Percentiles rank a stretch among this genome's conserved stretches.
phyloP scores from a whole-genome alignment of 2,113 vertebrate species.

The Dicentrarchus labrax region DNA sequence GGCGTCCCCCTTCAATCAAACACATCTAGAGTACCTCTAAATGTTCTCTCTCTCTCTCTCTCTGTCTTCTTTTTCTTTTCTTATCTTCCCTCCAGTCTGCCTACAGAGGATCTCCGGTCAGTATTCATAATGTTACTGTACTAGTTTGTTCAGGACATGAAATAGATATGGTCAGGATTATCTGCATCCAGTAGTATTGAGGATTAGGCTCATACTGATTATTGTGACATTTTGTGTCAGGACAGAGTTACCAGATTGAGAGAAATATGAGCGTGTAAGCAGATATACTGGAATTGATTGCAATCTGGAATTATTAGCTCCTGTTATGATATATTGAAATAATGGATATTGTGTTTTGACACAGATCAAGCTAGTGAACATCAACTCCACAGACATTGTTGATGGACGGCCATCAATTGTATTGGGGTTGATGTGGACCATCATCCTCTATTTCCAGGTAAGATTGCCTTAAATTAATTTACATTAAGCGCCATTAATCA shows the following conservation, averaged over 20 bases:
- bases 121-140: constrained; percentile 78
- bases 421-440: constrained; percentile 96
- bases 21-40: constrained; percentile 57
- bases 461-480: background rate
- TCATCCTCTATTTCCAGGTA: constrained; percentile 99
- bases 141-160: constrained; percentile 33
- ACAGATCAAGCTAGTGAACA: constrained; percentile 99
- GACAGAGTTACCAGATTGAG: constrained; percentile 16
- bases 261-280: background rate
- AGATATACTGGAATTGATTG: background rate
- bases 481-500: background rate
- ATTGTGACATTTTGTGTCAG: constrained; percentile 34
- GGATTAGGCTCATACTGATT: constrained; percentile 33
- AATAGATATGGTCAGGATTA: constrained; percentile 44
- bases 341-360: constrained; percentile 49
- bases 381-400: constrained; percentile 97
- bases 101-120: constrained; percentile 99
- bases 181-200: constrained; percentile 21
- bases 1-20: constrained; percentile 60
- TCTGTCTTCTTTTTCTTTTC: constrained; percentile 23
- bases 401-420: constrained; percentile 96
- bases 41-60: constrained; percentile 17
- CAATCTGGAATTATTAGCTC: background rate
- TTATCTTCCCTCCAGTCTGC: constrained; percentile 86
- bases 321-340: constrained; percentile 5